Evolutionary conservation across 2,888 invertebrate genomes (phyloP), one percentile per base, ranked within the genome.

Genomic region (Glyphotaelius pellucidus): DNA sequence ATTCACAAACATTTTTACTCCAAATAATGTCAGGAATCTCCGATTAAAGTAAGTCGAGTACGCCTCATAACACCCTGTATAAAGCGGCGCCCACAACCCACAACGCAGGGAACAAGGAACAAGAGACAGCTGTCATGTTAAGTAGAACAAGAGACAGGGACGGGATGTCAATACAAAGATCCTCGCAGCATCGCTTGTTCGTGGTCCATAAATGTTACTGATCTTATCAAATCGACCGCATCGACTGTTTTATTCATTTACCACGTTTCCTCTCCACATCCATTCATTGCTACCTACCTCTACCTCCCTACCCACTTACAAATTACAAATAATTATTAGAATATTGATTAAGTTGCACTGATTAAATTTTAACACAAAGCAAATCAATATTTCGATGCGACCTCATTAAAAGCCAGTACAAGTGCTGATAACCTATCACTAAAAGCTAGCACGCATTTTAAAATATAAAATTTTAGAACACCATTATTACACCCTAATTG

Each of bases 151-250:
- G 47, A 19, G 88, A 31, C 88, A 32, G 88, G 32, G 67, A 67
- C 88, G 88, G 88, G 67, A 88, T 88, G 52, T 88, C 88, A 88
- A 88, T 85, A 85, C 85, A 81, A 32, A 81, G 81, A 31, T 81
- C 32, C 31, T 31, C 81, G 25, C 14, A 85, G 85, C 85, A 85
- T 85, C 85, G 42, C 35, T 85, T 85, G 85, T 85, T 85, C 19
- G 35, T 85, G 85, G 85, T 38, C 85, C 32, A 85, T 42, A 31
- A n/a, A 32, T 42, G n/a, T 85, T 32, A 38, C 85, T n/a, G 85
- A 31, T 81, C 81, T 81, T 81, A 32, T 67, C 25, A 67, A n/a
- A 19, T 81, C 81, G 81, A 81, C 32, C 30, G 81, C 30, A 32
- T 31, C 81, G 32, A 81, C 11, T 32, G 67, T 67, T 67, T 25